Evolutionary conservation across 2,888 invertebrate genomes (phyloP).

Genomic region (Catonia carolina): DNA sequence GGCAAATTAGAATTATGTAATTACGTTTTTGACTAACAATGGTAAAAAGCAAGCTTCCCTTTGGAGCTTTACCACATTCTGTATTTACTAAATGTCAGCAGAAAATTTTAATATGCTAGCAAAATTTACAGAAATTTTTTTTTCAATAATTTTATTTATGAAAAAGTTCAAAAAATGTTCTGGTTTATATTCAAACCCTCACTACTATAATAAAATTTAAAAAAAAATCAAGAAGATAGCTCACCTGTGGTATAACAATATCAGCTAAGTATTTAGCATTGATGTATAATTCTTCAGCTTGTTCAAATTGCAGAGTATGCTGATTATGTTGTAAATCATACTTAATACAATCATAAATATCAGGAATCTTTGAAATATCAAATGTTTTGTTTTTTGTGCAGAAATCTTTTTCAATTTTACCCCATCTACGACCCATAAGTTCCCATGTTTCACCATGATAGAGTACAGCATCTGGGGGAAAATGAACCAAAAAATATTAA

Average conservation of each 20-base stretch:
- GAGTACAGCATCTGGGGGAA: conserved; percentile 67
- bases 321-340: conserved; percentile 98
- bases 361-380: conserved; percentile 98
- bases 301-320: conserved; percentile 85
- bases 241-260: conserved; percentile 94
- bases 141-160: too few relatives aligned
- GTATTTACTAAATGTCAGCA: too few relatives aligned
- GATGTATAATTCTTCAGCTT: conserved; percentile 87
- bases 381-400: conserved; percentile 85
- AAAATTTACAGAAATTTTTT: too few relatives aligned
- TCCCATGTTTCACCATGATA: conserved; percentile 99
- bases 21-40: too few relatives aligned
- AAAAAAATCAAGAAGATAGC: not conserved
- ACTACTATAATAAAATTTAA: too few relatives aligned
- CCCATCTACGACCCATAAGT: conserved; percentile 94
- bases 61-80: too few relatives aligned
- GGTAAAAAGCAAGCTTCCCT: too few relatives aligned
- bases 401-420: conserved; percentile 97
- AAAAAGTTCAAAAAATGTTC: too few relatives aligned
- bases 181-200: too few relatives aligned
- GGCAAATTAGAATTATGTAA: too few relatives aligned
- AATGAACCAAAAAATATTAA: not conserved
- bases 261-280: conserved; percentile 97
- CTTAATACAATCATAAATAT: conserved; percentile 99
- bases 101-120: too few relatives aligned